Conservation (phyloP, 1,140 invertebrate genomes). For the Ditylenchus dipsaci region DNA sequence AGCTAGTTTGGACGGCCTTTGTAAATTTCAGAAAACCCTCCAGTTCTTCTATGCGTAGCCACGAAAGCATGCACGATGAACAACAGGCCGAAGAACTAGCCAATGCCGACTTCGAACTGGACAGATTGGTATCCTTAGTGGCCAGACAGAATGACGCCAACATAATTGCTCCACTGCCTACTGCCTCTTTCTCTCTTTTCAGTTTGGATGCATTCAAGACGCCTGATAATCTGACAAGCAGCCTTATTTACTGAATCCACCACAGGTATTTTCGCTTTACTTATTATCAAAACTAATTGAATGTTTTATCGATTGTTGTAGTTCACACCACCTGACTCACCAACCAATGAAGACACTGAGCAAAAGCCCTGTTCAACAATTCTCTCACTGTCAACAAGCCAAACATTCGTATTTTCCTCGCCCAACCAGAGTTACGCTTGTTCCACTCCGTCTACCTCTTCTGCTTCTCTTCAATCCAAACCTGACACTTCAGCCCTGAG, state of each 20-base stretch:
- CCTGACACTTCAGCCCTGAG: no score
- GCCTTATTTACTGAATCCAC: neutral
- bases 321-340: conserved; percentile 34
- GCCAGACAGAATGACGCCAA: conserved; percentile 20
- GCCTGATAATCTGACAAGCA: neutral
- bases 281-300: neutral
- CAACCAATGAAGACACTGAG: neutral
- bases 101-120: conserved; percentile 32
- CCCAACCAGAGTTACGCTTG: neutral
- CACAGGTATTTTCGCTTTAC: neutral
- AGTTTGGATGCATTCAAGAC: conserved; percentile 1
- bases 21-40: neutral
- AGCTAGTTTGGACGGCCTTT: neutral
- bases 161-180: neutral
- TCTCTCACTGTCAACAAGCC: no score
- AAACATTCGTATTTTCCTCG: no score
- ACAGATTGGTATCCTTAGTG: conserved; percentile 28
- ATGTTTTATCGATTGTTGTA: neutral
- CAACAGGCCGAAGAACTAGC: conserved; percentile 22
- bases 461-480: neutral
- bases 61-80: conserved; percentile 7
- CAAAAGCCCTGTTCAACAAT: no score
- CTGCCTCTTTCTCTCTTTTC: neutral
- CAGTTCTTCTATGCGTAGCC: neutral
- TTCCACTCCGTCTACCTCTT: neutral